Base-by-base conservation (phyloP, 2,113 vertebrate species). In the Rhinopithecus roxellana region DNA sequence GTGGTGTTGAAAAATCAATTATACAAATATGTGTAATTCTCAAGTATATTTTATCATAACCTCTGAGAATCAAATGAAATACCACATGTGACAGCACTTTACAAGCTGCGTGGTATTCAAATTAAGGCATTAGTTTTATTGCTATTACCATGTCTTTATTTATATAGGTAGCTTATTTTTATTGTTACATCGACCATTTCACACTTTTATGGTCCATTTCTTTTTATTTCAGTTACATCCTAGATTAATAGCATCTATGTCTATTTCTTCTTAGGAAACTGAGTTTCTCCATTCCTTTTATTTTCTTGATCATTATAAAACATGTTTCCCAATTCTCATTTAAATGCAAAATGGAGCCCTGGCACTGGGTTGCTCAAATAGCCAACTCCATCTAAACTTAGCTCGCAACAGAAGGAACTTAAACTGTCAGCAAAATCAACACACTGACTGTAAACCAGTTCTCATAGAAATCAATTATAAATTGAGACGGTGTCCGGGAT, bases 131-230 rank as follows among this genome's bases (percentile, higher is more conserved):
- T 95, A 45, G 35, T 92, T 95, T 90, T 96, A 75, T 83, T 93
- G 43, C 45, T 64, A 52, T 93, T 35, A 90, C 35, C 84, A 14
- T 88, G 64, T 72, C 35, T 93, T 92, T 86, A 96, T 94, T 95
- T 96, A 94, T 92, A 57, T 81, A 92, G 50, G 52, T 85, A 91
- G 48, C 82, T 97, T 83, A 91, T 91, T 96, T 94, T 89, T 95
- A 97, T 69, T 90, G 32, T 74, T 93, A 78, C 40, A 27, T 22
- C 78, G 83, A 90, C 16, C 18, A 38, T 79, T 80, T 97, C 72
- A 92, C n/a, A 81, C 18, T 81, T 96, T 78, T 64, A 80, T 85
- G 90, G 61, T 55, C 43, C 50, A 78, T 96, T 97, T 92, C 50
- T 87, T 93, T 96, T 97, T 77, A 95, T 59, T 88, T 90, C 48